Base-by-base conservation (phyloP, 2,888 invertebrate species). In the Synergus gifuensis region DNA sequence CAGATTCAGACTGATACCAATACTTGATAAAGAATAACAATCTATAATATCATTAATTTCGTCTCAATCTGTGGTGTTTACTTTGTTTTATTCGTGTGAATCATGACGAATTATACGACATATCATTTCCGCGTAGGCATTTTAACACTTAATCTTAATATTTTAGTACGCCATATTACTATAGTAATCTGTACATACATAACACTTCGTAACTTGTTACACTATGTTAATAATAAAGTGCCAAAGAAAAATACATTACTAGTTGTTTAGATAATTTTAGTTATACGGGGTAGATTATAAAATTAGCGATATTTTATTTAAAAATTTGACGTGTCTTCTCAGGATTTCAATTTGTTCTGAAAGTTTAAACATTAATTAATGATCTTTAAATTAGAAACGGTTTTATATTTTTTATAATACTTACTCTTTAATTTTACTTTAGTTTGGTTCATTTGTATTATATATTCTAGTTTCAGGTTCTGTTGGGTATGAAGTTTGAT, bases 161-260 rank as follows among this genome's bases (percentile, higher is more conserved):
- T 54, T 80, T 73, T 83, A 80, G 80, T 84, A 88, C 86, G 91
- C 91, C 91, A 91, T 91, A 91, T 87, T 91, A 90, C 79, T 82
- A 81, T 90, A 90, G 90, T 88, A 62, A 85, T 85, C 85, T 91
- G 90, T 91, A 90, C 82, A 91, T 90, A 90, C 36, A 54, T 78
- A 78, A 80, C 83, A 85, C 81, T 88, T 85, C 83, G 76, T 85
- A 88, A 87, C 83, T 88, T 88, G 86, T 89, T 88, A 89, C 83
- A 86, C 87, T 86, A 62, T 62, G 46, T 46, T 46, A 28, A 62
- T 62, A 91, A 90, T 91, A 91, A 91, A 91, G 90, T 91, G 90
- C 91, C 91, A 91, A 91, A 91, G 91, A 91, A 90, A 91, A 88
- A 82, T 16, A 62, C 5, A 12, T 28, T 28, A 62, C 22, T 28